Percentiles rank a stretch among this genome's conserved stretches.
Evolutionary conservation across 2,888 invertebrate genomes (phyloP).

Genomic region (Sphaerophoria taeniata): DNA sequence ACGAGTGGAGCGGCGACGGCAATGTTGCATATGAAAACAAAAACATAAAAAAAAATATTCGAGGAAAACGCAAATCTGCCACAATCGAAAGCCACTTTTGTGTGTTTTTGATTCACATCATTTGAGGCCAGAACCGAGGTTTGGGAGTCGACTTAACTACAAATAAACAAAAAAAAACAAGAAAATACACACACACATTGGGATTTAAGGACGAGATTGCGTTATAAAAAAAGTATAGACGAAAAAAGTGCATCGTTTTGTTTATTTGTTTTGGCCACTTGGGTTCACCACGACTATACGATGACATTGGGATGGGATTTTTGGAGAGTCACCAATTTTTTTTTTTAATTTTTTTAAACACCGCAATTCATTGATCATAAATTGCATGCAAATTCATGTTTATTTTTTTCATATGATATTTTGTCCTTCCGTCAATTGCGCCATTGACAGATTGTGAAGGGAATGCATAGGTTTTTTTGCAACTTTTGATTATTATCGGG

Average conservation of each 20-base stretch:
- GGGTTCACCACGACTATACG: slow-evolving; percentile 63
- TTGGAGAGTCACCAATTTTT: slow-evolving; percentile 25
- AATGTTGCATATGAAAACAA: slow-evolving; percentile 29
- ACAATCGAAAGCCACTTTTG: slow-evolving; percentile 78
- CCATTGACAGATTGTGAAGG: background rate
- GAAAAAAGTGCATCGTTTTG: slow-evolving; percentile 36
- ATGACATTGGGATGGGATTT: slow-evolving; percentile 52
- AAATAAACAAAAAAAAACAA: slow-evolving; percentile 47
- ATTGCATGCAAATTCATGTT: slow-evolving; percentile 32
- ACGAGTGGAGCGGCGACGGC: slow-evolving; percentile 5
- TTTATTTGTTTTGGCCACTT: slow-evolving; percentile 72
- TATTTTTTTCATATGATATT: background rate
- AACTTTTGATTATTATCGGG: slow-evolving; percentile 62
- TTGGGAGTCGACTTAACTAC: slow-evolving; percentile 57
- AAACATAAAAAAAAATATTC: slow-evolving; percentile 42
- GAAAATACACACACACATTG: slow-evolving; percentile 25
- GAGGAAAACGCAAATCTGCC: slow-evolving; percentile 76
- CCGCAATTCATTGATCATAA: slow-evolving; percentile 66
- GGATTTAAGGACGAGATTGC: slow-evolving; percentile 30
- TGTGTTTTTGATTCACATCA: slow-evolving; percentile 74
- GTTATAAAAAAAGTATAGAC: background rate
- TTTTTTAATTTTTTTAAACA: slow-evolving; percentile 43
- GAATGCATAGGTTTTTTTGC: slow-evolving; percentile 18
- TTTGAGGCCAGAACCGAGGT: slow-evolving; percentile 65
- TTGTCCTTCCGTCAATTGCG: background rate